These are phyloP conservation scores for Pycnonotus jocosus DNA, from an alignment of 2,113 vertebrate genomes.

Conservation along the genomic window DNA sequence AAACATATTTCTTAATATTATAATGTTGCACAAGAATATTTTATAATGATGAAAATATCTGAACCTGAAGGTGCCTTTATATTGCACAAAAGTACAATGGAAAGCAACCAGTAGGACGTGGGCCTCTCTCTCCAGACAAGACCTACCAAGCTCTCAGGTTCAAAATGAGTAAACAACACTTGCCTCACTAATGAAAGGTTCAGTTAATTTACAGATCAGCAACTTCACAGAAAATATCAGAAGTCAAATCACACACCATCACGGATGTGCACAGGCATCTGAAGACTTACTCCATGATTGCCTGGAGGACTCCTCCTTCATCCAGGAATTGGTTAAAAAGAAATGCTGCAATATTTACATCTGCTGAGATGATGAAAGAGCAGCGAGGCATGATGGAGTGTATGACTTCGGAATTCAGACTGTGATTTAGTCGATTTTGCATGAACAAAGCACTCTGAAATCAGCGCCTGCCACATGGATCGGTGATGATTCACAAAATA, in stretches of 20 bases:
- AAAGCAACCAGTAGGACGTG: neutral
- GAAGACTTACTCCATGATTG: neutral
- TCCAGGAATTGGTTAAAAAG: neutral
- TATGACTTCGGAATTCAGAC: neutral
- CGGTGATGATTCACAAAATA: slow-evolving; percentile 34
- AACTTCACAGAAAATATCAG: neutral
- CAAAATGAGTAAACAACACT: neutral
- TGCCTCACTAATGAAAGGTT: neutral
- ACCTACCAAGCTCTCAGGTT: neutral
- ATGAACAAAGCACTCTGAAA: slow-evolving; percentile 49
- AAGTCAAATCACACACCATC: neutral
- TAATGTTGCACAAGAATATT: neutral
- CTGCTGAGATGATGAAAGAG: slow-evolving; percentile 23
- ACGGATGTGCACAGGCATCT: rapidly evolving
- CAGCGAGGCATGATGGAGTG: neutral
- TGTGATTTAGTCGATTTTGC: slow-evolving; percentile 32
- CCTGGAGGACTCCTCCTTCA: neutral
- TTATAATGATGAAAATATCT: neutral
- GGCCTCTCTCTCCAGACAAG: neutral
- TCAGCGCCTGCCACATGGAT: slow-evolving; percentile 33
- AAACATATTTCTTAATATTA: neutral
- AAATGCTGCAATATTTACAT: neutral
- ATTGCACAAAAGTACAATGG: neutral
- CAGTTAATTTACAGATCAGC: neutral
- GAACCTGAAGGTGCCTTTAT: neutral